Conservation (phyloP, 2,888 invertebrate genomes). For the Drosophila flavopinicola region DNA sequence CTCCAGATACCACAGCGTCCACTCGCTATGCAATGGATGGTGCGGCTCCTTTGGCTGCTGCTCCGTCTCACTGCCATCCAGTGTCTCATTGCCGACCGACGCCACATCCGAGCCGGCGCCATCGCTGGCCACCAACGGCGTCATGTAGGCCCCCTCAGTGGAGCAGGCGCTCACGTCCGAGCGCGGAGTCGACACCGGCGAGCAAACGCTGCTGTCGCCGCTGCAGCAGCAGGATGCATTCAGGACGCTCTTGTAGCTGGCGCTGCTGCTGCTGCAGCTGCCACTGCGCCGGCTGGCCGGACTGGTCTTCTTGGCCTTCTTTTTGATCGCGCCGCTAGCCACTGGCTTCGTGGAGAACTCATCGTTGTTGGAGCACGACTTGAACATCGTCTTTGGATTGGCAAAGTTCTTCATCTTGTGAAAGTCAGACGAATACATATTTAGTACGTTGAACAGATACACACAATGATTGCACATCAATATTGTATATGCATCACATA, state of each 20-base stretch:
- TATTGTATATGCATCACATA: not conserved
- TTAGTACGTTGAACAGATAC: not conserved
- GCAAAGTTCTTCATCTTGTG: slow-evolving; percentile 64
- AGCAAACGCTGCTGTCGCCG: slow-evolving; percentile 19
- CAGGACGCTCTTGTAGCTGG: slow-evolving; percentile 29
- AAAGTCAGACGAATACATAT: slow-evolving; percentile 52
- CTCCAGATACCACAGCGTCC: slow-evolving; percentile 99
- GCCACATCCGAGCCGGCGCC: slow-evolving; percentile 1
- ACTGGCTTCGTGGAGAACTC: slow-evolving; percentile 48
- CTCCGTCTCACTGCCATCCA: slow-evolving; percentile 6
- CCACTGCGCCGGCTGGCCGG: not conserved
- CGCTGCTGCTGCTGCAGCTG: slow-evolving; percentile 18
- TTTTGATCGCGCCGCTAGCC: slow-evolving; percentile 9
- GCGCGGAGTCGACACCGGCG: slow-evolving; percentile 23
- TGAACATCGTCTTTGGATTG: slow-evolving; percentile 64
- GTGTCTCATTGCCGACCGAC: not conserved
- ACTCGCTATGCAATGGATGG: slow-evolving; percentile 95
- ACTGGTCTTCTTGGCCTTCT: not conserved
- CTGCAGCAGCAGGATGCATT: slow-evolving; percentile 15
- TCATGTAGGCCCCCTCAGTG: slow-evolving; percentile 12
- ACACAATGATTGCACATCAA: too few relatives aligned
- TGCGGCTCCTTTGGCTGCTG: slow-evolving; percentile 87
- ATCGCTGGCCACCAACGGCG: slow-evolving; percentile 2
- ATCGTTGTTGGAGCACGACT: slow-evolving; percentile 49
- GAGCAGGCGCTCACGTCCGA: slow-evolving; percentile 21